Percentiles rank a stretch among this genome's conserved stretches.
Conservation (phyloP, 2,797 vertebrate species). For the Gymnocypris eckloni region DNA sequence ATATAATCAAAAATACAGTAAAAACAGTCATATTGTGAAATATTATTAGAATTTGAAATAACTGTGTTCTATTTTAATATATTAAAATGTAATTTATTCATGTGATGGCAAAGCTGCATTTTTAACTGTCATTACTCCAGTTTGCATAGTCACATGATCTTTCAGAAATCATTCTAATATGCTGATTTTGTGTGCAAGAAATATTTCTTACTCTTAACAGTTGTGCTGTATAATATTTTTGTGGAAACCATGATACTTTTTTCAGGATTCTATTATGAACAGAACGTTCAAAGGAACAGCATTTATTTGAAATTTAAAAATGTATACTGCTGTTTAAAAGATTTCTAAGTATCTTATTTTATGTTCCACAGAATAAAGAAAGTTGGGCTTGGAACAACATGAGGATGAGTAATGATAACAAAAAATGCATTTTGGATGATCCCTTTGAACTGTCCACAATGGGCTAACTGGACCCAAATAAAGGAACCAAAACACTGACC, state of each 20-base stretch:
- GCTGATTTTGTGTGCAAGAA: not conserved
- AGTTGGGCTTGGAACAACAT: not conserved
- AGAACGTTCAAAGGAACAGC: not conserved
- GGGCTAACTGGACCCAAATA: not conserved
- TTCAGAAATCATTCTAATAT: not conserved
- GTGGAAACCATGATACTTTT: not conserved
- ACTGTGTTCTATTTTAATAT: not conserved
- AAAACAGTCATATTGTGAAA: not conserved
- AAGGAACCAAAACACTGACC: not conserved
- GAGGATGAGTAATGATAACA: not conserved
- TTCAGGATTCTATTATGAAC: not conserved
- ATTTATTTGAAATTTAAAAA: conserved; percentile 3
- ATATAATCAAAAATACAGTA: not conserved
- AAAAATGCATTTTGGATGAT: not conserved
- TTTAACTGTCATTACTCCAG: not conserved
- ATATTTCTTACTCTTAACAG: not conserved
- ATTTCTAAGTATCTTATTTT: not conserved
- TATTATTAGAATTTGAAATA: not conserved
- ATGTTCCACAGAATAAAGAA: not conserved
- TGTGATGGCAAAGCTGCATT: not conserved
- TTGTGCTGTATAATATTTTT: not conserved
- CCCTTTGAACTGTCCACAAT: not conserved
- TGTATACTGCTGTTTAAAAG: not conserved
- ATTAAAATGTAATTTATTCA: not conserved
- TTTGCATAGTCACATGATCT: not conserved